Evolutionary conservation across 2,888 invertebrate genomes (phyloP), one percentile per base, ranked within the genome.

Genomic region (Polydrusus cervinus): DNA sequence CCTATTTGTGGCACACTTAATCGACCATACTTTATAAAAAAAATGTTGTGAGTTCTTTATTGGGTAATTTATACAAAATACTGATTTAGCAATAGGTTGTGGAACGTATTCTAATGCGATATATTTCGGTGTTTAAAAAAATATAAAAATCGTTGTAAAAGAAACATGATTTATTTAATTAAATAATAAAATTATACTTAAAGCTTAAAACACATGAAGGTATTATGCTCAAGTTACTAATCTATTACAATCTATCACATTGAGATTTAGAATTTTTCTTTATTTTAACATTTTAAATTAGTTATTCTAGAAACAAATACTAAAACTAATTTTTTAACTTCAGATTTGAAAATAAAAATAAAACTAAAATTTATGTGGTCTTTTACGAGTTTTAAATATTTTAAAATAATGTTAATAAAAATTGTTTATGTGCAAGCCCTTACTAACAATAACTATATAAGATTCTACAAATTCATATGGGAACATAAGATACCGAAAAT

Each of bases 201-300:
- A 34, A 14, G 16, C 10, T 60, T 38, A 60, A 60, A 60, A 10
- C 38, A 60, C 53, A 60, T 38, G 13, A 9, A 34, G 3, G 14
- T 60, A 60, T 60, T 49, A 81, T 82, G 82, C 83, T 80, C 81
- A 81, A 82, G 8, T 60, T 73, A 64, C 68, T 67, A 71, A 45
- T 67, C 76, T 76, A 76, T 45, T 60, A 73, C 57, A 71, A 34
- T 74, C 74, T 77, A 77, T 77, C 74, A 74, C 74, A 77, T 75
- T 77, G 65, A 68, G 64, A 71, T 75, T 77, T 74, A 75, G 77
- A 75, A 77, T 75, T 75, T 74, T 62, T 55, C 62, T 65, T 51
- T 47, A 51, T 71, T 53, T 55, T 68, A 68, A 62, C 62, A 30
- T 25, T 61, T 60, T 61, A 40, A 53, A 30, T 40, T 74, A 57